Conservation (phyloP, 2,888 invertebrate species). For the Plebejus melissa region DNA sequence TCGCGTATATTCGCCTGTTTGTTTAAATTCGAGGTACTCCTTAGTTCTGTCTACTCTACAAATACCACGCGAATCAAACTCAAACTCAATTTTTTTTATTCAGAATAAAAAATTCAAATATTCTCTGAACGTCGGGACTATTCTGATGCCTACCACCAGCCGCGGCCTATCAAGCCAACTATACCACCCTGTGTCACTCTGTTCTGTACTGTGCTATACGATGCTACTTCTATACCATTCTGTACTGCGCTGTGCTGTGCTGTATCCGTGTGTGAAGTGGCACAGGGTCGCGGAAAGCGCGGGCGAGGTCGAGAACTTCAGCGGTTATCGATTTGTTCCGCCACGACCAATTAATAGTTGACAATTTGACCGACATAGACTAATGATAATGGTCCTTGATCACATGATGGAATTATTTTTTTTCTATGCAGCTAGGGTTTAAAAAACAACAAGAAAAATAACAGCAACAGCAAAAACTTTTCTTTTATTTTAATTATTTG, state of each 20-base stretch:
- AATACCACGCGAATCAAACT: too few relatives aligned
- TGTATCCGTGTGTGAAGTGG: conserved; percentile 8
- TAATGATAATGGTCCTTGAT: not conserved
- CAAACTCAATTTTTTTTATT: too few relatives aligned
- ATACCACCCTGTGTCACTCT: not conserved
- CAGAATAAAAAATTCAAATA: too few relatives aligned
- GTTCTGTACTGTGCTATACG: not conserved
- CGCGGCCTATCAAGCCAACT: not conserved
- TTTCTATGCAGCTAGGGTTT: not conserved
- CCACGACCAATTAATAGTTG: conserved; percentile 4
- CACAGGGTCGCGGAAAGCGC: conserved; percentile 20
- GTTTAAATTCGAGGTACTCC: too few relatives aligned
- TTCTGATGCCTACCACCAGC: too few relatives aligned
- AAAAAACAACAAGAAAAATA: too few relatives aligned
- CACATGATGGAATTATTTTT: not conserved
- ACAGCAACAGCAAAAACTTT: too few relatives aligned
- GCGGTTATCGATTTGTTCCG: conserved; percentile 16
- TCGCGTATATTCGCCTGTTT: too few relatives aligned
- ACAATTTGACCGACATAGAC: not conserved
- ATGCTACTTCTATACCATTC: not conserved
- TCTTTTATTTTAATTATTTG: too few relatives aligned
- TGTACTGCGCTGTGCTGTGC: not conserved
- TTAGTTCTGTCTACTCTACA: too few relatives aligned
- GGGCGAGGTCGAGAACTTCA: conserved; percentile 5
- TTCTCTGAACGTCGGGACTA: too few relatives aligned